Base-by-base conservation (phyloP, 2,113 vertebrate species). In the Phoxinus phoxinus region DNA sequence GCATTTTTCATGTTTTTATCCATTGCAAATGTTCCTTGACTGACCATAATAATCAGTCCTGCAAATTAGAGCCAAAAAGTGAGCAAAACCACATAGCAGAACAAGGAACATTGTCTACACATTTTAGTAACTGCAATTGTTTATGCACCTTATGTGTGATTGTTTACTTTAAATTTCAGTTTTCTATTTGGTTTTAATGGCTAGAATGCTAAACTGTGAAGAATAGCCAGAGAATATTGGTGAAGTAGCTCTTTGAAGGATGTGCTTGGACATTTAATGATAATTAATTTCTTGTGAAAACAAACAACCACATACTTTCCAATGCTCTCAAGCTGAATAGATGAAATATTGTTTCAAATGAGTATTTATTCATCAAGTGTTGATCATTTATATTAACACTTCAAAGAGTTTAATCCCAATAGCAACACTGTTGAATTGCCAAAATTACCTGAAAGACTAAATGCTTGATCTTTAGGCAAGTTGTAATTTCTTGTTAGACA, bases 141-240 rank as follows among this genome's bases (percentile, higher is more conserved):
- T 69, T 37, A 69, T 71, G 65, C 32, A 37, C 32, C 65, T 10
- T 21, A 69, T 37, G 10, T 44, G 37, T 44, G 37, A 12, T 44
- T 46, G 41, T 25, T 73, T 73, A 73, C 19, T 37, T 71, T 71
- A 21, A 21, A 73, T 23, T 15, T 25, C 35, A 72, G 21, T 44
- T 44, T n/a, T 44, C 69, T 6, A n/a, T 72, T 72, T 71, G 67
- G 35, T 21, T 37, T 71, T 73, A 73, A 73, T 73, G 37, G 37
- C 5, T 71, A n/a, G 4, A 73, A 41, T 72, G 4, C 69, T 13
- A n/a, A n/a, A 19, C 69, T 25, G 21, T 72, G 69, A 41, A 12
- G 23, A 72, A 44, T 69, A 69, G 8, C 65, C 37, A 73, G 35
- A 73, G 35, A 73, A 37, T 44, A 37, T 41, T 73, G 11, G 35